Base-by-base conservation (phyloP, 2,113 vertebrate genomes). In the Nannobrachium achirus region DNA sequence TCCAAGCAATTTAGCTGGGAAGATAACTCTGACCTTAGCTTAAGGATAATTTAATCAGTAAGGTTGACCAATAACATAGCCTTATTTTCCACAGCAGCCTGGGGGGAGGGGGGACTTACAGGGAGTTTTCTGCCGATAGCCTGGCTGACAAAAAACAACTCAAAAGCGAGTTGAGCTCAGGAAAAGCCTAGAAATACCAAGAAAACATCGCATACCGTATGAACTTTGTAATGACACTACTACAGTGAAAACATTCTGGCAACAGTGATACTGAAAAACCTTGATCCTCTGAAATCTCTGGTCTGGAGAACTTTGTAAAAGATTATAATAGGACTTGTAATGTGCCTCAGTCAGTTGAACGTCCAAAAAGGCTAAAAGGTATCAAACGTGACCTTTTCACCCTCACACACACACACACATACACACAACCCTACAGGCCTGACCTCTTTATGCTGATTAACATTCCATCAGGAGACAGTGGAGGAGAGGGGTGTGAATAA, bases 391-490 rank as follows among this genome's bases (percentile, higher is more conserved):
- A 90, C 87, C 86, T 86, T 84, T 87, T 85, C 71, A 89, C 85
- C 86, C 78, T 39, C 8, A 48, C 49, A 51, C 49, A 18, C 49
- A 51, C 16, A 9, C 51, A 53, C 51, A 53, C 51, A 19, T 15
- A 52, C 50, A 53, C 51, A 53, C 49, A n/a, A 51, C 14, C 41
- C 41, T 45, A 73, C 78, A 75, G 72, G 61, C 39, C 49, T 78
- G 81, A 87, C 89, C 87, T 83, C 84, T 83, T 76, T 82, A 71
- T 45, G 42, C 74, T 80, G 76, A 87, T 90, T 88, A 89, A 90
- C 83, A 90, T 89, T 89, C 89, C 89, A 76, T 16, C 6, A 52
- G 71, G 10, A 45, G 79, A 58, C 57, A 78, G 65, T 33, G 69
- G 40, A 38, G 9, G 56, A 57, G 56, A 25, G 40, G 51, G 52